Conservation (phyloP, 2,113 vertebrate species). For the Orthonyx spaldingii region DNA sequence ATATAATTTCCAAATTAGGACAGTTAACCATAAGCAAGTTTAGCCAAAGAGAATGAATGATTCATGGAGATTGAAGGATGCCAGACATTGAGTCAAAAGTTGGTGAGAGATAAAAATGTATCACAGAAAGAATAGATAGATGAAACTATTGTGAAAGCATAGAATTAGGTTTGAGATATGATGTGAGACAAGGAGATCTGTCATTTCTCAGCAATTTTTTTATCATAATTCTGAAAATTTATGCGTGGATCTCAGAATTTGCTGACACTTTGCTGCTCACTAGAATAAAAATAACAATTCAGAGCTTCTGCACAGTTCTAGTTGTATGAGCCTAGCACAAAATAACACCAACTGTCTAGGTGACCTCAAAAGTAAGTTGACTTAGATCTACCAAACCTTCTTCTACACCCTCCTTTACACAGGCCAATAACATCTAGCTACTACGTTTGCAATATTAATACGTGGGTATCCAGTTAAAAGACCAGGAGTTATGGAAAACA, state of each 20-base stretch:
- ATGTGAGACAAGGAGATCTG: not conserved
- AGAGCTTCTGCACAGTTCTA: not conserved
- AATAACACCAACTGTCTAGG: not conserved
- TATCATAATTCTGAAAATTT: not conserved
- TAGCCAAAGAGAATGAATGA: not conserved
- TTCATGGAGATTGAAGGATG: not conserved
- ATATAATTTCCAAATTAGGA: not conserved
- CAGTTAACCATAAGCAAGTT: not conserved
- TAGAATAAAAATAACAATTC: not conserved
- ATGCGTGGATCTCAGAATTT: not conserved
- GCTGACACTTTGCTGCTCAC: not conserved
- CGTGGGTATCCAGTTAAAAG: not conserved
- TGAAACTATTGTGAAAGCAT: not conserved
- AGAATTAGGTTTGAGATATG: accelerated
- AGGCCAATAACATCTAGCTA: not conserved
- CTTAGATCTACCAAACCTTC: not conserved
- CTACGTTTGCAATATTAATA: not conserved
- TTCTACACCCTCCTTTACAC: not conserved
- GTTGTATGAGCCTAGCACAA: not conserved
- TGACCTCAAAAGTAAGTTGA: not conserved
- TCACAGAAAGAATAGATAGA: not conserved
- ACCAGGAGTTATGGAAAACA: not conserved
- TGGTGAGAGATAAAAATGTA: not conserved
- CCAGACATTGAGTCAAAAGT: not conserved
- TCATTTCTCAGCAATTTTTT: not conserved